Conservation (phyloP, 2,888 invertebrate species). For the Papilio elwesi region DNA sequence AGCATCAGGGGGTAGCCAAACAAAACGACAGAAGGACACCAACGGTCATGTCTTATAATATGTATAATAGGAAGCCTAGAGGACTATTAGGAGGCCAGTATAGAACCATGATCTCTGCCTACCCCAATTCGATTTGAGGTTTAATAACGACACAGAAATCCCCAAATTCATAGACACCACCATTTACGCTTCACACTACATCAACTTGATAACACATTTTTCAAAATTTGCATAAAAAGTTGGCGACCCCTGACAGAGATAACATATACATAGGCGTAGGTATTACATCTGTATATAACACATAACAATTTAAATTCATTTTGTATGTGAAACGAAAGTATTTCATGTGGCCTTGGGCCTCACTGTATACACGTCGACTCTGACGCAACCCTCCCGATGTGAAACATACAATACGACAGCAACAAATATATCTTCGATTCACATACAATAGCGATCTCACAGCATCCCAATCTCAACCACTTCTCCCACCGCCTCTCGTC, state of each 20-base stretch:
- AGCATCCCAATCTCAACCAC: constrained; percentile 41
- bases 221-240: not conserved
- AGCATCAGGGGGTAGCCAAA: no score
- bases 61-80: no score
- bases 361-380: not conserved
- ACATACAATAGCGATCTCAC: constrained; percentile 52
- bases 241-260: not conserved
- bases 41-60: no score
- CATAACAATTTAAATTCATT: not conserved
- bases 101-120: no score
- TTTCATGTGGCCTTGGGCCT: not conserved
- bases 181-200: no score
- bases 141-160: no score
- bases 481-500: constrained; percentile 43
- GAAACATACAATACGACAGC: not conserved
- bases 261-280: not conserved
- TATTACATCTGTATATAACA: not conserved
- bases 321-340: not conserved
- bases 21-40: no score
- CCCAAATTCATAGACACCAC: no score
- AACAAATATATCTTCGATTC: not conserved
- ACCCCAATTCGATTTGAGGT: no score
- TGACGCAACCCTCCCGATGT: no score
- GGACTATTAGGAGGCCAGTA: no score
- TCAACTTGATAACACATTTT: no score